Conservation (phyloP, 1,140 invertebrate species). For the Melitaea cinxia region DNA sequence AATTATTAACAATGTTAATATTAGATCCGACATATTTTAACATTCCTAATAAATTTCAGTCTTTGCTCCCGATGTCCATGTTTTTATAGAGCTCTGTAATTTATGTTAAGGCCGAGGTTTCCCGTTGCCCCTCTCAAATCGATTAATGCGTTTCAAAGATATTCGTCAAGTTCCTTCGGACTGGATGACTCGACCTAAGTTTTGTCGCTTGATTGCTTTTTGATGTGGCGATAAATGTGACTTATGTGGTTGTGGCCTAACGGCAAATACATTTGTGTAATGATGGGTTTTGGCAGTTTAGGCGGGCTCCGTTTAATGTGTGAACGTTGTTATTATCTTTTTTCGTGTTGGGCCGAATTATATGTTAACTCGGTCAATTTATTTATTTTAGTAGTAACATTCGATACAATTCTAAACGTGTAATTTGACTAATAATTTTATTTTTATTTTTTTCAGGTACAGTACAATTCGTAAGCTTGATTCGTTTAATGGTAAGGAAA, state of each 20-base stretch:
- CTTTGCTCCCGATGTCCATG: slow-evolving; percentile 1
- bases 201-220: slow-evolving; percentile 79
- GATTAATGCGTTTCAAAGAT: slow-evolving; percentile 66
- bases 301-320: slow-evolving; percentile 69
- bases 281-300: slow-evolving; percentile 71
- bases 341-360: slow-evolving; percentile 41
- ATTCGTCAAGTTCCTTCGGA: slow-evolving; percentile 51
- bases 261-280: slow-evolving; percentile 68
- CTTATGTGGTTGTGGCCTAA: slow-evolving; percentile 74
- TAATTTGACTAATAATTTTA: slow-evolving; percentile 1
- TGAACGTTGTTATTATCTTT: slow-evolving; percentile 73
- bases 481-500: slow-evolving; percentile 2
- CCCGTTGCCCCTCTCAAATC: slow-evolving; percentile 55
- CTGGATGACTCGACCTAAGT: slow-evolving; percentile 61
- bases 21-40: slow-evolving; percentile 9
- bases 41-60: background rate
- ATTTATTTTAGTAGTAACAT: slow-evolving; percentile 10
- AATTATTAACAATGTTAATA: background rate
- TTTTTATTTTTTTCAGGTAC: slow-evolving; percentile 28
- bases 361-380: slow-evolving; percentile 22
- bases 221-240: slow-evolving; percentile 79
- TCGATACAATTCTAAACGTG: background rate
- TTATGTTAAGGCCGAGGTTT: slow-evolving; percentile 44
- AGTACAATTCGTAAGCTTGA: background rate
- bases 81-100: slow-evolving; percentile 31